Base-by-base conservation (phyloP, 2,113 vertebrate species). In the Actinemys pallida region DNA sequence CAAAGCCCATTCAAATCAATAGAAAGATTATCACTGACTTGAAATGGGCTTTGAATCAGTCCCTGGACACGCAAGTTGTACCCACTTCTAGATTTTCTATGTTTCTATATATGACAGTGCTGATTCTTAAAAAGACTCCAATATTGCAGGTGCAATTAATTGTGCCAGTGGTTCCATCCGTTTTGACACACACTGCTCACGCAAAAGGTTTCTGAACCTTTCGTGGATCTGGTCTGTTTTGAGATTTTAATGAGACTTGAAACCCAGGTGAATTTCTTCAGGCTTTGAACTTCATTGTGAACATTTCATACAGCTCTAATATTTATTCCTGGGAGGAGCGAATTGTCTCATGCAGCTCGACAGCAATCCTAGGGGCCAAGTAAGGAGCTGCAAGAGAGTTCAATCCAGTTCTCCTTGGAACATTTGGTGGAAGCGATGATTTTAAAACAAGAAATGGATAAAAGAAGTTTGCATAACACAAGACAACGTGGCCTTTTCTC, bases 171-270 rank as follows among this genome's bases (percentile, higher is more conserved):
- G 19, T 69, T 24, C 39, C 45, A 76, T 76, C 9, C 31, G 17
- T 81, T 86, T 69, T n/a, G 62, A 69, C 31, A n/a, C 8, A 1
- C 39, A 52, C 6, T 50, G n/a, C 3, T 47, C 19, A 50, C 6
- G 10, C 10, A 2, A 79, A 85, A 8, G 3, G 81, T 2, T 84
- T 78, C 16, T 3, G 0, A 88, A 29, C 8, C 6, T 72, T 78
- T 85, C 3, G 22, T 4, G 10, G 1, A 45, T 1, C 0, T 2
- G 0, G 14, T 11, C 6, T 80, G 27, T 9, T n/a, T 35, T 62
- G 42, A 5, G 7, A 3, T 4, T 42, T 19, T 8, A 39, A 1
- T 5, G 24, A 81, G 29, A 7, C 22, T 35, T 56, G 1, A 91
- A 87, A 56, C 5, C 12, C n/a, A 47, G 75, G 42, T 49, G 1